Percentiles rank a stretch among this genome's conserved stretches.
These are phyloP conservation scores for Phenganax stokvisi DNA, from an alignment of 92 coral and sea anemone species.

Conservation along the genomic window DNA sequence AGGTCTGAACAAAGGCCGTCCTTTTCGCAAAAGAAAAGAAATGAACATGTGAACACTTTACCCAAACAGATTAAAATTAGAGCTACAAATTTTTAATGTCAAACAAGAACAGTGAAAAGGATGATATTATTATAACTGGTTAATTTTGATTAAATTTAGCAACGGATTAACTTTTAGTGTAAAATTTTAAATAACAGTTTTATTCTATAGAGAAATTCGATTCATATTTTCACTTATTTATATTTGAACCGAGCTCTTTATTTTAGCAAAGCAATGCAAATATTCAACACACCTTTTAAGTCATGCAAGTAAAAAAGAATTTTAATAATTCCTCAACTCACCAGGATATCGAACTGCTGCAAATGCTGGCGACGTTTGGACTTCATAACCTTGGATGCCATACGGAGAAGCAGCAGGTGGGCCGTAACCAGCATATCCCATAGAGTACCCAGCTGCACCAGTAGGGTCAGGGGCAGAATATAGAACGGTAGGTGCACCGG, in stretches of 20 bases:
- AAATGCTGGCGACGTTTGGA: constrained; percentile 1
- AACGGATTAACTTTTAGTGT: no score
- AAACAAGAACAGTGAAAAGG: no score
- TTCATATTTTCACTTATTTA: no score
- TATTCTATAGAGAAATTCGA: no score
- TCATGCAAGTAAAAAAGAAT: not conserved
- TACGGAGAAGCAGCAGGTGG: constrained; percentile 11
- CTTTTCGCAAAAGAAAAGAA: constrained; percentile 28
- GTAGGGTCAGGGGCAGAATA: not conserved
- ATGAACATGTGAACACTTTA: not conserved
- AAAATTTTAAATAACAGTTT: no score
- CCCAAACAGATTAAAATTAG: not conserved
- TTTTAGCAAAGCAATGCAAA: not conserved
- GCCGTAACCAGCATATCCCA: constrained; percentile 7
- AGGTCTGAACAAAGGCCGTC: constrained; percentile 28
- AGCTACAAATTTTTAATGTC: no score
- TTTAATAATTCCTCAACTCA: not conserved
- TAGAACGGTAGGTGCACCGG: not conserved
- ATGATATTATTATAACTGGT: no score
- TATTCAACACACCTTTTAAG: not conserved
- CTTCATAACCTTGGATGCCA: constrained; percentile 21
- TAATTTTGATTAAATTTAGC: no score
- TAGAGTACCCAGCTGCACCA: not conserved
- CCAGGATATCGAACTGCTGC: constrained; percentile 37
- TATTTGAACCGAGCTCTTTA: not conserved